phyloP scores from a whole-genome alignment of 64 coral and sea anemone genomes.

The Catalaphyllia jardinei region DNA sequence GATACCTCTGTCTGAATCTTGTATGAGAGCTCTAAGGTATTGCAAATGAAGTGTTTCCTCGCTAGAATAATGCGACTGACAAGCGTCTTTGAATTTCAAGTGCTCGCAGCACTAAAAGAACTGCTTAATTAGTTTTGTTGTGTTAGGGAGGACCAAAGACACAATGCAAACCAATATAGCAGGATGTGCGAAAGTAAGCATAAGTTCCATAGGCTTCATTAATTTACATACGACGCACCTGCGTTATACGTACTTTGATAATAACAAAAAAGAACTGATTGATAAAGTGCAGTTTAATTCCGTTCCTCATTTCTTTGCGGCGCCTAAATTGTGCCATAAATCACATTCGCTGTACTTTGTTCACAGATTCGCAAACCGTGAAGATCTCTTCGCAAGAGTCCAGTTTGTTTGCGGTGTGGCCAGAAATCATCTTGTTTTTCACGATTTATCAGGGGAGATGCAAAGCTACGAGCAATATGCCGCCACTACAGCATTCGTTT shows the following conservation, averaged over 20 bases:
- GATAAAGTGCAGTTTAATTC: not conserved
- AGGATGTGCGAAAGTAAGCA: not conserved
- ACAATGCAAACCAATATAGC: not conserved
- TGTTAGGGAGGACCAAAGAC: not conserved
- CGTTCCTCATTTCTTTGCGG: not conserved
- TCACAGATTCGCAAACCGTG: not conserved
- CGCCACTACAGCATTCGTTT: slow-evolving; percentile 72
- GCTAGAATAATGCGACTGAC: too few species aligned
- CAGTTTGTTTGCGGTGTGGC: not conserved
- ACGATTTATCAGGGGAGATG: not conserved
- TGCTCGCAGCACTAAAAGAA: too few species aligned
- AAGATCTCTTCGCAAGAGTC: not conserved
- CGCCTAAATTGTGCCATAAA: not conserved
- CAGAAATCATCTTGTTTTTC: too few species aligned
- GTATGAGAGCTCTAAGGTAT: not conserved
- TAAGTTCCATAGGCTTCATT: too few species aligned
- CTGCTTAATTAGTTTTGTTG: too few species aligned
- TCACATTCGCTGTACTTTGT: not conserved
- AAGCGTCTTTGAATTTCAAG: too few species aligned
- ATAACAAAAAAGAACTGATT: not conserved
- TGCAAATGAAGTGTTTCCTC: too few species aligned
- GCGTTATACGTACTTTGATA: not conserved
- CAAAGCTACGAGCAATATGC: slow-evolving; percentile 70
- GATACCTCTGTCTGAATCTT: not conserved
- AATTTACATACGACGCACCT: slow-evolving; percentile 25